Percentiles rank a stretch among this genome's conserved stretches.
Evolutionary conservation across 2,888 invertebrate species (phyloP).

Genomic region (Nudaria mundana): DNA sequence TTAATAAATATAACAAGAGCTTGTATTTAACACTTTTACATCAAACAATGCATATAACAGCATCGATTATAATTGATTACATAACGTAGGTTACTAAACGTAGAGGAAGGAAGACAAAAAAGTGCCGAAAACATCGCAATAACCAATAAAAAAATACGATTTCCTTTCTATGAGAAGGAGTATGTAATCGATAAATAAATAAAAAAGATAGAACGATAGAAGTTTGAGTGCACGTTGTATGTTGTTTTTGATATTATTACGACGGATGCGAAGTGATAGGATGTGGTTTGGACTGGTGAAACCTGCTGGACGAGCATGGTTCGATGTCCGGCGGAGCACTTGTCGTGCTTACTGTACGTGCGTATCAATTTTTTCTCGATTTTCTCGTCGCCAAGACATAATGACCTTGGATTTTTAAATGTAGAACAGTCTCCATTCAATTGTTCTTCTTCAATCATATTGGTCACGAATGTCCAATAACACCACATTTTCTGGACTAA

Average conservation of each 20-base stretch:
- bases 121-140: no score
- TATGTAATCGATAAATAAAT: constrained; percentile 9
- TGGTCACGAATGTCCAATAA: no score
- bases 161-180: background rate
- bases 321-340: constrained; percentile 62
- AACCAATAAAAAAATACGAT: no score
- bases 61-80: no score
- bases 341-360: constrained; percentile 40
- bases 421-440: background rate
- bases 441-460: no score
- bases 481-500: no score
- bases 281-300: constrained; percentile 38
- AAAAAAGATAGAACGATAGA: constrained; percentile 30
- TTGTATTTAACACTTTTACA: no score
- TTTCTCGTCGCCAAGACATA: constrained; percentile 38
- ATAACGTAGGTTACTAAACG: no score
- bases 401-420: constrained; percentile 38
- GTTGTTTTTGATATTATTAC: constrained; percentile 48
- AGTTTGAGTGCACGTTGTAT: constrained; percentile 57
- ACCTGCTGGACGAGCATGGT: constrained; percentile 64
- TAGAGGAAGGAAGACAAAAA: no score
- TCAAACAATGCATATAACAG: no score
- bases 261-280: constrained; percentile 47
- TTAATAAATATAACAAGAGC: no score
- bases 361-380: constrained; percentile 40